Conservation (phyloP, 2,113 vertebrate species). For the Limanda limanda region DNA sequence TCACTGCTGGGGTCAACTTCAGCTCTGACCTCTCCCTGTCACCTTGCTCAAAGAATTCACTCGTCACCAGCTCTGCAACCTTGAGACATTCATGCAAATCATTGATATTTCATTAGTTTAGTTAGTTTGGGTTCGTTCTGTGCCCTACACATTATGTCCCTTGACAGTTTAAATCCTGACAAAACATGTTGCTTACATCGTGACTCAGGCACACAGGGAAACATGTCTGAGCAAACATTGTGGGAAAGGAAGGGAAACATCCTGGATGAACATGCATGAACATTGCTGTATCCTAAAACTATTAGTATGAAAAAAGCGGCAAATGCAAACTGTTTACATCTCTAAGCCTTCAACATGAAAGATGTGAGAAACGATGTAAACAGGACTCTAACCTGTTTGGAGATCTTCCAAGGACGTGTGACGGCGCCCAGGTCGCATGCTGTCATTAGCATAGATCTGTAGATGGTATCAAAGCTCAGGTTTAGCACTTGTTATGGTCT, state of each 20-base stretch:
- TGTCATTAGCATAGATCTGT: conserved; percentile 99
- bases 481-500: neutral
- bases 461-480: conserved; percentile 25
- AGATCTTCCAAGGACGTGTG: conserved; percentile 98
- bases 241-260: neutral
- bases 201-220: neutral
- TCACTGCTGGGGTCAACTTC: conserved; percentile 95
- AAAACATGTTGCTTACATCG: neutral
- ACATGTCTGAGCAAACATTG: neutral
- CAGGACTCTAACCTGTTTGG: conserved; percentile 91
- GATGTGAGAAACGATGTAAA: neutral
- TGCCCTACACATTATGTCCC: neutral
- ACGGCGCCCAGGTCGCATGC: conserved; percentile 97
- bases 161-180: neutral
- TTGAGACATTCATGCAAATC: conserved; percentile 66
- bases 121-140: neutral
- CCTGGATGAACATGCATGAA: neutral
- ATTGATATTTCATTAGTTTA: neutral
- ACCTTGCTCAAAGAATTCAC: conserved; percentile 98
- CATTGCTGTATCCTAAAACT: neutral
- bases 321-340: too few species aligned
- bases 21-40: conserved; percentile 96
- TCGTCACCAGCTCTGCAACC: conserved; percentile 98
- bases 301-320: too few species aligned
- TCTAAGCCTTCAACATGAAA: neutral